phyloP scores from a whole-genome alignment of 2,797 vertebrate species.

The Notoglanidium macrostoma region DNA sequence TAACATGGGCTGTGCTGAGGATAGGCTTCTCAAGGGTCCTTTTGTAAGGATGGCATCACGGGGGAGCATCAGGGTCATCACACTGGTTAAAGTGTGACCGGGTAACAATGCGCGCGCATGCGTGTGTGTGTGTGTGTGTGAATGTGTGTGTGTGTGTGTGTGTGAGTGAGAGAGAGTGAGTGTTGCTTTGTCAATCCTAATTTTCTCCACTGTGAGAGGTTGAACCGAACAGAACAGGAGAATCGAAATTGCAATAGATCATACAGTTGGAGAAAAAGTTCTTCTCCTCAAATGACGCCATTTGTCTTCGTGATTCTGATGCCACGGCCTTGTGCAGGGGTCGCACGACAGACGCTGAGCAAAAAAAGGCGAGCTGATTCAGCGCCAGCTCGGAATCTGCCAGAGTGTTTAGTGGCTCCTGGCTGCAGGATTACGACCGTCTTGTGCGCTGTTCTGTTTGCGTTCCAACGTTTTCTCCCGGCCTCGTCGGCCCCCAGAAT shows the following conservation, averaged over 20 bases:
- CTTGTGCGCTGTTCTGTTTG: not conserved
- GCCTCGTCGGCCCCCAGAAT: conserved; percentile 34
- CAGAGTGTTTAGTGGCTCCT: conserved; percentile 47
- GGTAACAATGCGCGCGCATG: not conserved
- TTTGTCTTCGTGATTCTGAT: conserved; percentile 19
- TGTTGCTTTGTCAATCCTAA: not conserved
- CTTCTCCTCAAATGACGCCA: conserved; percentile 10
- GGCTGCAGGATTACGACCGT: conserved; percentile 29
- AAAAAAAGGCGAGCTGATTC: conserved; percentile 17
- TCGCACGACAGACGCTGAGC: not conserved
- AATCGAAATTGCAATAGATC: not conserved
- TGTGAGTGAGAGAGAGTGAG: not conserved
- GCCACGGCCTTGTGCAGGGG: not conserved
- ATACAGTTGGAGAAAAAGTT: not conserved
- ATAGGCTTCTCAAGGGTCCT: not conserved
- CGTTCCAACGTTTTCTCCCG: conserved; percentile 30
- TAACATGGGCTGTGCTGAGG: not conserved
- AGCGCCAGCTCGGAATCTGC: conserved; percentile 38
- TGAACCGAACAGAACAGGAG: not conserved
- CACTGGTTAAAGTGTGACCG: conserved; percentile 12
- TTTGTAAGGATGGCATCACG: not conserved
- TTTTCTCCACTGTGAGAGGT: not conserved
- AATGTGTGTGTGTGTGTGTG: not conserved
- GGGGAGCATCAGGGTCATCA: conserved; percentile 2
- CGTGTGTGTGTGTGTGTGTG: not conserved